Base-by-base conservation (phyloP, 35 echinoderm and acorn worm species). In the Apostichopus japonicus region DNA sequence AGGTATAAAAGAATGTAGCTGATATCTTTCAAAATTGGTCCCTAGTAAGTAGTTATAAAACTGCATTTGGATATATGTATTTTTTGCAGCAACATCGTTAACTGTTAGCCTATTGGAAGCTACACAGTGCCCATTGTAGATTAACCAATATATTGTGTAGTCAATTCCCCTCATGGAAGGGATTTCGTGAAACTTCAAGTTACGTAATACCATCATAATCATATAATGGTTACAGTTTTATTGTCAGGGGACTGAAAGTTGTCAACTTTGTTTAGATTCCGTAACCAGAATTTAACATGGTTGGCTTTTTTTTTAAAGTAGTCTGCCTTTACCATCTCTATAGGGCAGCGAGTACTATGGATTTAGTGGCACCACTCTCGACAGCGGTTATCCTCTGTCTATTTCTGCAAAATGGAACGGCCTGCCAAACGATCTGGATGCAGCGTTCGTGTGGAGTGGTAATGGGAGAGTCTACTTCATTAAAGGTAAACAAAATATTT, bases 401-500 rank as follows among this genome's bases (percentile, higher is more conserved):
- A 75, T 89, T 51, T 89, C 92, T 19, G 55, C 2, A 44, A 0
- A 75, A 6, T 90, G 94, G 84, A 22, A 76, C 23, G 96, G 93
- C 17, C 24, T 95, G 25, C 96, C 96, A 11, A 80, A 86, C 55
- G 86, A 98, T 58, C 16, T 98, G 17, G 96, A 98, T 54, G 94
- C 96, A 1, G 96, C 86, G 8, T 98, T 98, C 79, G 90, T 90
- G 4, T 98, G 96, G 96, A 95, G 96, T 75, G 96, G 96, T 55
- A 98, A 98, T 72, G 94, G 96, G 27, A 57, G 88, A 73, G 83
- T 86, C 19, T 98, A 98, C 76, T 98, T 98, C 56, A 79, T 98
- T 33, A 98, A 98, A 98, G 94, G 94, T 94, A 73, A 95, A 75
- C 23, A 55, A 10, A 90, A 71, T 22, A 54, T 14, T 51, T 3